phyloP scores from a whole-genome alignment of 2,113 vertebrate genomes.

The Calidris pugnax region DNA sequence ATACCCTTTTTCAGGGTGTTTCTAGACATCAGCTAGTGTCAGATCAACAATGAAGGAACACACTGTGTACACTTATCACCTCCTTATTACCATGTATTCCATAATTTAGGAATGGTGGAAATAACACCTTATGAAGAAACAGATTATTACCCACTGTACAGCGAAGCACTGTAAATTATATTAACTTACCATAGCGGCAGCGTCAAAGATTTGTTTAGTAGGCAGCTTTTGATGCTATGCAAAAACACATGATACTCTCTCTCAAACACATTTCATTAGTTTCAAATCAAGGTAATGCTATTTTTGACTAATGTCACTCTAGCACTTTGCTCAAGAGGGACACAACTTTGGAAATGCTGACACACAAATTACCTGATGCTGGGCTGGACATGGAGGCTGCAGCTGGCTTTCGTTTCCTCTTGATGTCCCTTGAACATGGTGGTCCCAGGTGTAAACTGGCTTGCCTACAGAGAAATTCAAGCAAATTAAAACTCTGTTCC shows the following conservation, averaged over 20 bases:
- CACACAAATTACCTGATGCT: constrained; percentile 64
- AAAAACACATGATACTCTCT: neutral
- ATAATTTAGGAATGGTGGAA: neutral
- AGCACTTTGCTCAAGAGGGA: neutral
- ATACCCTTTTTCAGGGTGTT: too few relatives aligned
- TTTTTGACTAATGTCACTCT: neutral
- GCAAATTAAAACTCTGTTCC: neutral
- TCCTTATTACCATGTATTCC: neutral
- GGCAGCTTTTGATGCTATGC: neutral
- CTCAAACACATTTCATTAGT: neutral
- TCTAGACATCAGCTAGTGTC: neutral
- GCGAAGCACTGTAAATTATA: neutral
- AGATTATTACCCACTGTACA: neutral
- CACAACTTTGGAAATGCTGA: neutral
- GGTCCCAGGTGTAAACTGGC: constrained; percentile 72
- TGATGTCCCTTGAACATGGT: constrained; percentile 77
- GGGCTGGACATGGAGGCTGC: constrained; percentile 74
- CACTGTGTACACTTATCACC: neutral
- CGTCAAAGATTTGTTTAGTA: neutral
- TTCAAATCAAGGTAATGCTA: neutral
- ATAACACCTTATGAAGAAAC: neutral
- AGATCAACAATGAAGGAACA: neutral
- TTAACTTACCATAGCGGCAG: neutral
- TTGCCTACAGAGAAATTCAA: constrained; percentile 67
- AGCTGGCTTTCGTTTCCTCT: constrained; percentile 80